Percentiles rank a stretch among this genome's conserved stretches.
Conservation (phyloP, 2,113 vertebrate species). For the Podarcis raffonei region DNA sequence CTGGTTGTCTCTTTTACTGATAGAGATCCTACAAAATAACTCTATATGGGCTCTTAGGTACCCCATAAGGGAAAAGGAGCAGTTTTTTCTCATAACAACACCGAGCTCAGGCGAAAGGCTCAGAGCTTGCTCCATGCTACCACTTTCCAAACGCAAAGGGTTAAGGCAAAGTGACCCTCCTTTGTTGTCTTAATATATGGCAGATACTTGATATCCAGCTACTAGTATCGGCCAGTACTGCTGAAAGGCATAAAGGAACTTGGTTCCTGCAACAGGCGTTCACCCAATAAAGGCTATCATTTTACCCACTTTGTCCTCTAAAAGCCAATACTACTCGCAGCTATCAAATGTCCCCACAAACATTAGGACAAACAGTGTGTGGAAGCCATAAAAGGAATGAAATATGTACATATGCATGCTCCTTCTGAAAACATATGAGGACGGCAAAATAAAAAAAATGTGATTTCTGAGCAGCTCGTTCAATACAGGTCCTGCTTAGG, state of each 20-base stretch:
- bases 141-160: background rate
- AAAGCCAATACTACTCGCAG: background rate
- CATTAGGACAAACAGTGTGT: background rate
- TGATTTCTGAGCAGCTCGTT: background rate
- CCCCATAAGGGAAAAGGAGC: no score
- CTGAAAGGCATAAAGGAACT: slow-evolving; percentile 3
- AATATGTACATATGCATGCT: background rate
- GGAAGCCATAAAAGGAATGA: background rate
- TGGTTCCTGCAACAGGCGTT: slow-evolving; percentile 4
- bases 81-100: no score
- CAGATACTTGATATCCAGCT: slow-evolving; percentile 1
- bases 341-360: background rate
- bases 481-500: no score
- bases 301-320: slow-evolving; percentile 6
- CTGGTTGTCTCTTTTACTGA: no score
- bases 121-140: background rate
- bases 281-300: slow-evolving; percentile 4
- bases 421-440: background rate
- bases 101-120: background rate
- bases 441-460: background rate
- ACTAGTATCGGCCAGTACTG: background rate
- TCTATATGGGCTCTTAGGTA: no score
- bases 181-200: slow-evolving; percentile 9
- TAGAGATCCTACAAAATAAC: no score
- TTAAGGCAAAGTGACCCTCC: background rate